Percentiles rank a stretch among this genome's conserved stretches.
phyloP scores from a whole-genome alignment of 1,140 invertebrate species.

The Drosophila ficusphila region DNA sequence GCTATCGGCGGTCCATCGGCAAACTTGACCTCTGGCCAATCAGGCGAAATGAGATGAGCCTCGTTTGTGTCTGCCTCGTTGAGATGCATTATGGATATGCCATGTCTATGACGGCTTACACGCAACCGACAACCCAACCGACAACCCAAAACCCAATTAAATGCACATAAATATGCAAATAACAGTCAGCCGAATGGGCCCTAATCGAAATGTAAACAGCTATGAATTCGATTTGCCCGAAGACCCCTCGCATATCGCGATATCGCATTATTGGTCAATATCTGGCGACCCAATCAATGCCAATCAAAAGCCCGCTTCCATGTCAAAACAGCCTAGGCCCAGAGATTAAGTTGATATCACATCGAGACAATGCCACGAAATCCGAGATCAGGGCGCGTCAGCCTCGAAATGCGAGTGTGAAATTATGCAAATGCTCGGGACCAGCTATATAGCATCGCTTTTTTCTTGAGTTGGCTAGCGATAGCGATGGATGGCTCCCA shows the following conservation, averaged over 20 bases:
- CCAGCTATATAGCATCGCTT: constrained; percentile 44
- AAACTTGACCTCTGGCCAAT: constrained; percentile 70
- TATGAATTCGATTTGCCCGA: constrained; percentile 53
- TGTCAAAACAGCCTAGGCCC: constrained; percentile 62
- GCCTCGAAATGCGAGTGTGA: constrained; percentile 58
- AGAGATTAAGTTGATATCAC: constrained; percentile 32
- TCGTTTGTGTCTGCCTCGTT: constrained; percentile 25
- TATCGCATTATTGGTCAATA: constrained; percentile 52
- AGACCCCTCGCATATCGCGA: constrained; percentile 25
- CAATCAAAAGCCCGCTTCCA: constrained; percentile 67
- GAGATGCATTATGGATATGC: neutral
- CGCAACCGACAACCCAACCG: no score
- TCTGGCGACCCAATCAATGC: constrained; percentile 60
- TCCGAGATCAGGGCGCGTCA: constrained; percentile 42
- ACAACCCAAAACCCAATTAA: constrained; percentile 73
- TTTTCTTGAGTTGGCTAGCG: neutral
- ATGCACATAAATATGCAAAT: constrained; percentile 81
- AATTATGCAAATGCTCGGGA: constrained; percentile 69
- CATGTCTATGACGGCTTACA: constrained; percentile 30
- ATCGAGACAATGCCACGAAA: constrained; percentile 28
- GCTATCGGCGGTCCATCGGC: constrained; percentile 50
- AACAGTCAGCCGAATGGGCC: constrained; percentile 43
- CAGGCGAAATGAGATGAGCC: constrained; percentile 39
- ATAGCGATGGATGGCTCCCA: constrained; percentile 28
- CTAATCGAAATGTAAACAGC: constrained; percentile 81